Percentiles rank a stretch among this genome's conserved stretches.
Evolutionary conservation across 2,113 vertebrate species (phyloP).

Genomic region (Tragelaphus strepsiceros): DNA sequence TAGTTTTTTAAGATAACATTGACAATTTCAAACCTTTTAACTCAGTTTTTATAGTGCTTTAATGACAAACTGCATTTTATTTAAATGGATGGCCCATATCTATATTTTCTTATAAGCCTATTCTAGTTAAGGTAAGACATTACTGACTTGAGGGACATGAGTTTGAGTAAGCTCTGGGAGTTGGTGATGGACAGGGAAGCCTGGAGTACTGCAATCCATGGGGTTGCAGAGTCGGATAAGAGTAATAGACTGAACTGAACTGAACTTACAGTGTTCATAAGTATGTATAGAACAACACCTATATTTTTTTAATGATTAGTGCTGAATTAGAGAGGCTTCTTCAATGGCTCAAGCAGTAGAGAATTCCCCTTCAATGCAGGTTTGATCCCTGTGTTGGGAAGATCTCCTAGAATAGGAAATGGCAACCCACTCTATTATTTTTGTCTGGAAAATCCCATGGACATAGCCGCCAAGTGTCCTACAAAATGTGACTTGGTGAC

Average conservation of each 20-base stretch:
- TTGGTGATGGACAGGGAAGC: not conserved
- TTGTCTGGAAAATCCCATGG: not conserved
- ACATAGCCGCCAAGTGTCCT: not conserved
- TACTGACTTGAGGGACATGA: not conserved
- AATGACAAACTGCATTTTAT: not conserved
- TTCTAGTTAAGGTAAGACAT: not conserved
- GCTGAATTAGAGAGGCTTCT: not conserved
- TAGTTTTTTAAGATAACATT: not conserved
- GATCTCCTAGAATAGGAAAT: not conserved
- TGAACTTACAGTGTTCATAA: not conserved
- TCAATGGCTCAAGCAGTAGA: not conserved
- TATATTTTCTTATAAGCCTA: not conserved
- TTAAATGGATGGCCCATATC: not conserved
- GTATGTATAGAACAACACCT: not conserved
- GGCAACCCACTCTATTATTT: not conserved
- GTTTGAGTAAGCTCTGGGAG: not conserved
- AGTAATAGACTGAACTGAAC: not conserved
- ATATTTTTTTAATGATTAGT: not conserved
- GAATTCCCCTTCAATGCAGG: not conserved
- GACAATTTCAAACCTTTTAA: not conserved
- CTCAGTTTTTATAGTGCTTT: not conserved
- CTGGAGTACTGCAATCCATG: rapidly evolving
- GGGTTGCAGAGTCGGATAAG: not conserved
- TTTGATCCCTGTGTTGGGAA: not conserved
- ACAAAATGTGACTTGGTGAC: not conserved